Evolutionary conservation across 2,113 vertebrate genomes (phyloP), one percentile per base, ranked within the genome.

Genomic region (Microtus ochrogaster): DNA sequence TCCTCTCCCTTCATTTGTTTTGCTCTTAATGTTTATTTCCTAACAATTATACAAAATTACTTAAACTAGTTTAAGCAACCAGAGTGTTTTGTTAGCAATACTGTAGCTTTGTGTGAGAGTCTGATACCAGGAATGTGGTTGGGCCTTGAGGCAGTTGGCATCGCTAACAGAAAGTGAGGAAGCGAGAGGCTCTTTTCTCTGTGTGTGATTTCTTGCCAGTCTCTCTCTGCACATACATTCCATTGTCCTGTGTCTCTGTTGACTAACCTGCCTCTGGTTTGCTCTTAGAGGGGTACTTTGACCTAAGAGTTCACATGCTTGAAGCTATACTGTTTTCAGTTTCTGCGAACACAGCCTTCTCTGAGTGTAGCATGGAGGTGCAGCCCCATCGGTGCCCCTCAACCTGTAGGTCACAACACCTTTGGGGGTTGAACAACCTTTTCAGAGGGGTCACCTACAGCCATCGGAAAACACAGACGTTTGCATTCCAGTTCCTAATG

Each of bases 1-100:
- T 79, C 66, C 26, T 12, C 13, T 30, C 58, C 3, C 21, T 30
- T 39, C 5, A 6, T 24, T 70, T 39, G 36, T 65, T 93, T 79
- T 96, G 5, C 24, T 87, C 14, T 89, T 93, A 88, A 47, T 36
- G 49, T 61, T 88, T 92, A 61, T 95, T 94, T 95, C 33, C 24
- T 86, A 52, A 89, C 4, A 93, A 91, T 63, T 96, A 86, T 13
- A 84, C 41, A 90, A 70, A 83, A 78, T 89, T 76, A 88, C 17
- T 90, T 96, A 33, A 93, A 84, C 28, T 92, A 94, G 49, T 26
- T 70, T 96, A 90, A 89, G n/a, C 49, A 73, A 90, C 90, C 90
- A 66, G 41, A 72, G 1, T 73, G 11, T 90, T 95, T 65, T 89
- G 11, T 97, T 83, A 41, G 90, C 82, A 89, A 21, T 44, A 28